Percentiles rank a stretch among this genome's conserved stretches.
phyloP scores from a whole-genome alignment of 37 sponge, comb jelly and placozoan species.

The Ephydatia muelleri region DNA sequence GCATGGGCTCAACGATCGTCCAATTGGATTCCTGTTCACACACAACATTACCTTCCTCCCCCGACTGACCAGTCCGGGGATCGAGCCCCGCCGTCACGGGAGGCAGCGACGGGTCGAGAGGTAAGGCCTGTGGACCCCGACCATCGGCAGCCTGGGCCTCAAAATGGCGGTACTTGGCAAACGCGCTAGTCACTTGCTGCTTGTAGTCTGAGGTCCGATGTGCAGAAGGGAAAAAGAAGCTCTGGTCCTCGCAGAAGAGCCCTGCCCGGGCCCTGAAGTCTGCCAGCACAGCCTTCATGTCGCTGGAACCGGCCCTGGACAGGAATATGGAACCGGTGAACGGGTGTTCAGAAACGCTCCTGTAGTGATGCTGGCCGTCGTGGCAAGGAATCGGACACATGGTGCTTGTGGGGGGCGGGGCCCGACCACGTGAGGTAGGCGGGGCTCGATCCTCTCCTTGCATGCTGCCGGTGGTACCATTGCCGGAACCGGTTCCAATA shows the following conservation, averaged over 20 bases:
- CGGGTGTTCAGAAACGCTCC: slow-evolving; percentile 70
- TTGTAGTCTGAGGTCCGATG: slow-evolving; percentile 14
- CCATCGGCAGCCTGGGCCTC: not conserved
- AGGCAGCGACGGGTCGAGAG: too few species aligned
- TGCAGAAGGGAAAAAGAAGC: slow-evolving; percentile 66
- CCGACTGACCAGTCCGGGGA: not conserved
- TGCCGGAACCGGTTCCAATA: not conserved
- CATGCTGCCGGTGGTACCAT: too few species aligned
- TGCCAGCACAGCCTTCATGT: slow-evolving; percentile 68
- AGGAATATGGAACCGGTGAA: slow-evolving; percentile 54
- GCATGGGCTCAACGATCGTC: not conserved
- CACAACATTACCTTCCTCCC: not conserved
- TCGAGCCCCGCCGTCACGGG: too few species aligned
- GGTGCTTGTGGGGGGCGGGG: not conserved
- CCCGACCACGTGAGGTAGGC: not conserved
- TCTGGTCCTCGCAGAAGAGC: not conserved
- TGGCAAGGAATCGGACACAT: not conserved
- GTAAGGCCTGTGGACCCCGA: not conserved
- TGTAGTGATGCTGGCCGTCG: slow-evolving; percentile 18
- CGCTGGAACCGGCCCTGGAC: slow-evolving; percentile 37
- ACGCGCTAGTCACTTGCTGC: slow-evolving; percentile 30
- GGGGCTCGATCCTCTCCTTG: not conserved
- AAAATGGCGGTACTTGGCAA: slow-evolving; percentile 48
- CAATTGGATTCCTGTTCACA: not conserved
- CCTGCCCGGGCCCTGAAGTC: slow-evolving; percentile 72